Evolutionary conservation across 2,797 vertebrate genomes (phyloP), one percentile per base, ranked within the genome.

Genomic region (Allobates femoralis): DNA sequence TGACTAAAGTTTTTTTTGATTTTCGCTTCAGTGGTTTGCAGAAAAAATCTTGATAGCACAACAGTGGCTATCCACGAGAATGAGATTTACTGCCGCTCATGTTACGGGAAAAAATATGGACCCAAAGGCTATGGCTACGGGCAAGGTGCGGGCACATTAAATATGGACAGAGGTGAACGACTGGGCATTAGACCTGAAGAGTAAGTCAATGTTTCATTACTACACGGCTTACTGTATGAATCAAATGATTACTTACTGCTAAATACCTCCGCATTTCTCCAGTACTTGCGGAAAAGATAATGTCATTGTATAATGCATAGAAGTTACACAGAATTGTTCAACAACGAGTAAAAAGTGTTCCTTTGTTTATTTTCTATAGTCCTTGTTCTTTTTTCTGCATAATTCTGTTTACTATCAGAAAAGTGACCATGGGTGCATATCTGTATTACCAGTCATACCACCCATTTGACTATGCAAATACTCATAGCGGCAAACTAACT

Each of bases 71-170:
- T 96, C 85, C 98, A 99, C 0, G 96, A 97, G 85, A 94, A 95
- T 83, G 97, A 99, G 92, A 96, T 99, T 92, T 99, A 98, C 93
- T 99, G 98, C 94, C 97, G 96, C 87, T 98, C 97, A 0, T 99
- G 98, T 93, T 99, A 99, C 0, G 97, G 97, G 15, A 99, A 99
- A 92, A 99, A 98, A 89, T 98, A 98, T 0, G 97, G 98, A 3
- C 97, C 97, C 0, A 99, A 99, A 92, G 98, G 98, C 56, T 99
- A 99, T 0, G 97, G 98, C 0, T 99, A 99, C 0, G 98, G 98
- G 15, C 97, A 98, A 91, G 98, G 97, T 8, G 98, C 98, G 0
- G 98, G 98, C 34, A 97, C 97, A 0, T 96, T 99, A 85, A 99
- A 96, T 91, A 99, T 96, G 97, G 98, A 99, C 95, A 93, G 96